Evolutionary conservation across 37 sponge, comb jelly and placozoan genomes (phyloP).

Genomic region (Spongia lamella): DNA sequence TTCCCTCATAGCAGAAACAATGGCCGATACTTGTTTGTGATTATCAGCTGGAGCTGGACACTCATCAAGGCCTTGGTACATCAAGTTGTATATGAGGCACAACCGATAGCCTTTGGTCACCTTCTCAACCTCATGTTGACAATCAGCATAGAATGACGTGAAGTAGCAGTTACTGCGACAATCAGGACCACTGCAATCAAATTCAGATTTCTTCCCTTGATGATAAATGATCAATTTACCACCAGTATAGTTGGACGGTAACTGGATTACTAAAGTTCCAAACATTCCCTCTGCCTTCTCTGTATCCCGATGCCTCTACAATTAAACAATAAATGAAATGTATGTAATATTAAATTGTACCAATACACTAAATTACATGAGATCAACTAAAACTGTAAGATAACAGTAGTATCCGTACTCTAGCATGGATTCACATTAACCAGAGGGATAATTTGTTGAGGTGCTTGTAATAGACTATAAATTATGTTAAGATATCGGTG

Average conservation of each 20-base stretch:
- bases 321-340: too few species aligned
- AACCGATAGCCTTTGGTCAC: constrained; percentile 34
- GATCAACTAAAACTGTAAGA: too few species aligned
- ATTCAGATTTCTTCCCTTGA: background rate
- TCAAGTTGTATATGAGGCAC: constrained; percentile 39
- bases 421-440: too few species aligned
- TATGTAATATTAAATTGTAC: too few species aligned
- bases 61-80: constrained; percentile 4
- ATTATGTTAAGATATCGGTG: too few species aligned
- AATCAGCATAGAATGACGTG: constrained; percentile 7
- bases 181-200: background rate
- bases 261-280: constrained; percentile 10
- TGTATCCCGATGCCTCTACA: constrained; percentile 18
- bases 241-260: background rate
- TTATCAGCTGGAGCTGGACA: constrained; percentile 19
- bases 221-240: background rate
- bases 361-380: too few species aligned
- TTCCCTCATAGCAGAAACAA: background rate
- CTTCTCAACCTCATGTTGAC: background rate
- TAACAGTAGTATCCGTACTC: too few species aligned
- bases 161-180: constrained; percentile 1
- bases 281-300: constrained; percentile 16
- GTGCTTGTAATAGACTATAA: too few species aligned
- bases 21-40: background rate
- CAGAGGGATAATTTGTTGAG: too few species aligned